Evolutionary conservation across 2,113 vertebrate species (phyloP).

Genomic region (Glaucomys volans): DNA sequence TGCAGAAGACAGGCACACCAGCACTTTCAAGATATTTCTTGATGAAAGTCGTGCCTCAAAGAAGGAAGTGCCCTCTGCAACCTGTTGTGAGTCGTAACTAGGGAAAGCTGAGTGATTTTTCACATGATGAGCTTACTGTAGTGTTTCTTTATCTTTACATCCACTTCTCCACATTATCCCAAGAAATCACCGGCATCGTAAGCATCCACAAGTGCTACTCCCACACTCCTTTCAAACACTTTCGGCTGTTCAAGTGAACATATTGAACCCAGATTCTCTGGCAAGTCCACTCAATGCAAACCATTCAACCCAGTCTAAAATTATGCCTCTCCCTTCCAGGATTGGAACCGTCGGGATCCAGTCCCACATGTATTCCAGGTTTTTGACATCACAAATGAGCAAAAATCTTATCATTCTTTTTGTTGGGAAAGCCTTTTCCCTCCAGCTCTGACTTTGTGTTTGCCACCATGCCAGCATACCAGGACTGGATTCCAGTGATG

Average conservation of each 20-base stretch:
- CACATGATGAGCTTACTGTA: not conserved
- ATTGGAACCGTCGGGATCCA: constrained; percentile 18
- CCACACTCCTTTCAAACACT: constrained; percentile 15
- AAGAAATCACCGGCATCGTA: not conserved
- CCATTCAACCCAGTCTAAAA: constrained; percentile 57
- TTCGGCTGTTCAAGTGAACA: constrained; percentile 44
- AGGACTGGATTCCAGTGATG: not conserved
- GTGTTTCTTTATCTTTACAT: constrained; percentile 37
- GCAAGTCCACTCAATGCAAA: constrained; percentile 49
- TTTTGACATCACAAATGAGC: constrained; percentile 47
- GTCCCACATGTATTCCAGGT: constrained; percentile 20
- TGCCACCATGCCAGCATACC: not conserved
- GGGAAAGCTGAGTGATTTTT: not conserved
- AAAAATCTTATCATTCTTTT: constrained; percentile 21
- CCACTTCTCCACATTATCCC: not conserved
- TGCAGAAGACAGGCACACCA: not conserved
- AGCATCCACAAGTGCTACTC: not conserved
- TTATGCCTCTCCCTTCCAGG: constrained; percentile 12
- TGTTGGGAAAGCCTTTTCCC: constrained; percentile 24
- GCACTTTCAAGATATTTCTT: not conserved
- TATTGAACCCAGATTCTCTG: constrained; percentile 60
- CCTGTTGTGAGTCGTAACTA: not conserved
- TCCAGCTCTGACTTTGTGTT: not conserved
- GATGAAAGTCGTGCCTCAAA: not conserved
- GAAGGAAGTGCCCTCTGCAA: not conserved